Percentiles rank a stretch among this genome's conserved stretches.
Evolutionary conservation across 2,797 vertebrate species (phyloP).

Genomic region (Columba guinea): DNA sequence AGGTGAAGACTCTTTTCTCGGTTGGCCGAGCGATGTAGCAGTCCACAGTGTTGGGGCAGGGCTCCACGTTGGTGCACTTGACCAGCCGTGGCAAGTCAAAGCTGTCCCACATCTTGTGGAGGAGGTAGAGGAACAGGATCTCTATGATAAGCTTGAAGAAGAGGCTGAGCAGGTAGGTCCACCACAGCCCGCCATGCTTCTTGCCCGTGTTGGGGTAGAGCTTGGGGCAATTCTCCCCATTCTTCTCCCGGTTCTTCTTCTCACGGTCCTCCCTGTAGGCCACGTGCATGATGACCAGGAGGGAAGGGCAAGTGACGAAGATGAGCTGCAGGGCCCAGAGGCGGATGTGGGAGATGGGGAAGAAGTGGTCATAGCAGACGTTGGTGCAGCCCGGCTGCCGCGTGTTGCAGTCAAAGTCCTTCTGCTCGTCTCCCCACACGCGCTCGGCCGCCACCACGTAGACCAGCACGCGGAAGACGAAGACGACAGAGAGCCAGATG

Average conservation of each 20-base stretch:
- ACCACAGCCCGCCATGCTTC: conserved; percentile 97
- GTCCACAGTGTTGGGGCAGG: conserved; percentile 94
- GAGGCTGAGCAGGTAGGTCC: conserved; percentile 96
- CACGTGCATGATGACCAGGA: conserved; percentile 97
- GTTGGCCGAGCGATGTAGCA: conserved; percentile 97
- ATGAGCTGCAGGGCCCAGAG: conserved; percentile 99
- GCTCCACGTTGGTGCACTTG: conserved; percentile 82
- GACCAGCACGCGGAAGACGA: conserved; percentile 95
- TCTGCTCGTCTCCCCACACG: conserved; percentile 97
- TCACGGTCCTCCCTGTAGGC: conserved; percentile 93
- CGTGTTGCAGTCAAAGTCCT: conserved; percentile 98
- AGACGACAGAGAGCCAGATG: conserved; percentile 97
- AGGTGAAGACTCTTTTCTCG: conserved; percentile 96
- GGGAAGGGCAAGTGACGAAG: conserved; percentile 94
- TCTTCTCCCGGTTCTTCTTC: conserved; percentile 83
- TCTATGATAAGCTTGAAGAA: conserved; percentile 90
- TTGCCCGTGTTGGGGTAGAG: conserved; percentile 89
- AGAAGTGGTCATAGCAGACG: conserved; percentile 91
- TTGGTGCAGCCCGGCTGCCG: conserved; percentile 95
- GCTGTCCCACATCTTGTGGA: conserved; percentile 91
- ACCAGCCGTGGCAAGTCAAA: conserved; percentile 91
- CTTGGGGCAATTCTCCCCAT: conserved; percentile 79
- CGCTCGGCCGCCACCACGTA: conserved; percentile 95
- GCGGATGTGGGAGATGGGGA: conserved; percentile 97
- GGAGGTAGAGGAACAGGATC: conserved; percentile 90